These are phyloP conservation scores for Melanerpes aurifrons DNA, from an alignment of 2,113 vertebrate species.

Conservation along the genomic window DNA sequence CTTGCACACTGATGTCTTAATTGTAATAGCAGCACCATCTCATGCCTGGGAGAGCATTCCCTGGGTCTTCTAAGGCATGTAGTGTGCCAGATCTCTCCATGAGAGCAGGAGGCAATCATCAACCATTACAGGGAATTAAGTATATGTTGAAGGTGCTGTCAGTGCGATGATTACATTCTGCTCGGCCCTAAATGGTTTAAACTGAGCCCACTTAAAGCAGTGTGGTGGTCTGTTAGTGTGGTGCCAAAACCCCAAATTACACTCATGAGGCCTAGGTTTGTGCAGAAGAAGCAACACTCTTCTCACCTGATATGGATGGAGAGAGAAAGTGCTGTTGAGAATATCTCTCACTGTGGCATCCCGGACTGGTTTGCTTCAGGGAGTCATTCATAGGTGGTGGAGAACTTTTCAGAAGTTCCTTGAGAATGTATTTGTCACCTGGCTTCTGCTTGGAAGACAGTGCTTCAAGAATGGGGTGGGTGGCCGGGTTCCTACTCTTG, in stretches of 20 bases:
- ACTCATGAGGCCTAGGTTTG: not conserved
- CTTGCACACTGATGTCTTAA: not conserved
- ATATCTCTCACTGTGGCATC: not conserved
- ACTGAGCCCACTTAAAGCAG: not conserved
- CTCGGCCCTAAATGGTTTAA: not conserved
- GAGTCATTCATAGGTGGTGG: not conserved
- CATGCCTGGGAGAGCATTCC: not conserved
- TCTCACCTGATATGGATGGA: not conserved
- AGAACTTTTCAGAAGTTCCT: not conserved
- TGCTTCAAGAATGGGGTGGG: not conserved
- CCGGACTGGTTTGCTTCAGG: not conserved
- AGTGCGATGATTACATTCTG: not conserved
- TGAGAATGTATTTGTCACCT: not conserved
- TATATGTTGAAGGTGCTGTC: not conserved
- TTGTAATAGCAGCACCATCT: slow-evolving; percentile 10
- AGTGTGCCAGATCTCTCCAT: not conserved
- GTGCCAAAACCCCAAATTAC: not conserved
- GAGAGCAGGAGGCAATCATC: not conserved
- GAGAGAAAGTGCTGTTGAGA: not conserved
- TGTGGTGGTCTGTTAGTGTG: not conserved
- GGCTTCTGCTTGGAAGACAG: not conserved
- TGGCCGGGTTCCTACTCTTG: not conserved
- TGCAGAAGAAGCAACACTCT: not conserved
- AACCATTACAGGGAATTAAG: not conserved
- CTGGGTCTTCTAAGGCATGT: not conserved